Percentiles rank a stretch among this genome's conserved stretches.
Conservation (phyloP, 2,797 vertebrate genomes). For the Okamejei kenojei region DNA sequence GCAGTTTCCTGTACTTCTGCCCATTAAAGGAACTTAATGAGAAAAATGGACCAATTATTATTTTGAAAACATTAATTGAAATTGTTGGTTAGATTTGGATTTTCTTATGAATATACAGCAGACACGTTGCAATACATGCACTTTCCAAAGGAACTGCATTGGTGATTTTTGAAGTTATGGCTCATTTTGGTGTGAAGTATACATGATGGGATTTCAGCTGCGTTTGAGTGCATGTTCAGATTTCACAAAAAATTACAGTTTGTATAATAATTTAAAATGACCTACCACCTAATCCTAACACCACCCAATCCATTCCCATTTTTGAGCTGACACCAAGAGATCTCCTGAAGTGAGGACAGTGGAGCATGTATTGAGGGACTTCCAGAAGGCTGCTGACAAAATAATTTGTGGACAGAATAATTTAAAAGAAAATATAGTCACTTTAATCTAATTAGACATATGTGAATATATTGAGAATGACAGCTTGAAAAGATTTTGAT, state of each 20-base stretch:
- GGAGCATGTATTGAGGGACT: not conserved
- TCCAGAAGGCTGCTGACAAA: not conserved
- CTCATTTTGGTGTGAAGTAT: not conserved
- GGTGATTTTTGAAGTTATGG: not conserved
- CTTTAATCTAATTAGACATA: not conserved
- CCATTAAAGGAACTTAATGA: not conserved
- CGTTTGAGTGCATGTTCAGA: not conserved
- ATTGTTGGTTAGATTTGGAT: not conserved
- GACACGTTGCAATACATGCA: not conserved
- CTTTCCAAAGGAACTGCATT: not conserved
- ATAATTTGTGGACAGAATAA: not conserved
- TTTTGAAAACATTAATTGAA: not conserved
- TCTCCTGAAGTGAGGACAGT: not conserved
- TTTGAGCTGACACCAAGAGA: not conserved
- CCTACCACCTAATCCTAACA: not conserved
- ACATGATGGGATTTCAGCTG: not conserved
- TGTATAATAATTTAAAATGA: not conserved
- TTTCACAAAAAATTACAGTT: not conserved
- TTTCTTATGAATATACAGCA: not conserved
- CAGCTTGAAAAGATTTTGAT: not conserved
- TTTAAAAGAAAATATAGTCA: not conserved
- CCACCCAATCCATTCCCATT: not conserved
- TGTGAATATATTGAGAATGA: not conserved
- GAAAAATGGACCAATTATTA: not conserved
- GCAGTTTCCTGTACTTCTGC: not conserved